Base-by-base conservation (phyloP, 2,113 vertebrate genomes). In the Micromys minutus region DNA sequence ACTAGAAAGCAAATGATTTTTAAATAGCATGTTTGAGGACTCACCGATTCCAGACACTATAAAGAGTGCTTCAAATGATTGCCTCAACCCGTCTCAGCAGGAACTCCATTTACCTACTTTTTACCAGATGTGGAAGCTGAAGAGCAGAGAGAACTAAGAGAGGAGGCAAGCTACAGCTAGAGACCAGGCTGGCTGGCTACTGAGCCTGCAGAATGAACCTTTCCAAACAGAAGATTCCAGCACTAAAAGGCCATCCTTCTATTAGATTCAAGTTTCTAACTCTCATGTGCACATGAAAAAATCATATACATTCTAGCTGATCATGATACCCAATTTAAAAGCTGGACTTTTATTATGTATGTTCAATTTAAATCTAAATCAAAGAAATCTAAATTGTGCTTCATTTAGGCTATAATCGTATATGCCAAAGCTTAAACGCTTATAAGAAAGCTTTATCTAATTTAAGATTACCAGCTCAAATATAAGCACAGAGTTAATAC, bases 401-500 rank as follows among this genome's bases (percentile, higher is more conserved):
- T 96, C 93, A 96, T 96, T 93, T 96, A 50, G n/a, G 17, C 67
- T 95, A 63, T 86, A 97, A 96, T 96, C 93, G 93, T 91, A 97
- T 83, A 91, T 97, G 97, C 47, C 55, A 96, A 95, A 97, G 72
- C 92, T 96, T 96, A 94, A 97, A 95, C 92, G 95, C 88, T 90
- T 94, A 94, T 92, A 92, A 95, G 81, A 92, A 96, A 96, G 61
- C 76, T 94, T 96, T 97, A 96, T 96, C 90, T 93, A 96, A 97
- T 94, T 96, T 96, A 90, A 93, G 80, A 96, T 92, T 79, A 96
- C 95, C 72, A 96, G 92, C 90, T 97, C 90, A 95, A 83, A 96
- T 94, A 71, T 55, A 97, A 97, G 89, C 79, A 88, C 72, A 72
- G 89, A 97, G 89, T 90, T 95, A 96, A 96, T 93, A 93, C 90